phyloP scores from a whole-genome alignment of 2,113 vertebrate genomes.

The Lycocorax pyrrhopterus region DNA sequence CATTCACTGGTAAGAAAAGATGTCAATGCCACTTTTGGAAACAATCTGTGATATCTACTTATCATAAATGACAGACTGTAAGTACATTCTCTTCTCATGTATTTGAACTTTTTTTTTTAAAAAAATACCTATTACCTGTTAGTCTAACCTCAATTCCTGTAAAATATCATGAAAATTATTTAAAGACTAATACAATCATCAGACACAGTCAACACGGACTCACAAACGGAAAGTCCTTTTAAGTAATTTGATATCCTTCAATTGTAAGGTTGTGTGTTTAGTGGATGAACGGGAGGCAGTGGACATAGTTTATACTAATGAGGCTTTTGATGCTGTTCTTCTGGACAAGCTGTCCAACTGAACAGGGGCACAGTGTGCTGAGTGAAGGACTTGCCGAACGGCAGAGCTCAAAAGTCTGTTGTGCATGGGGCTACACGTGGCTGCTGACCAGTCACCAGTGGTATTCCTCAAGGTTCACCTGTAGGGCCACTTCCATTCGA shows the following conservation, averaged over 20 bases:
- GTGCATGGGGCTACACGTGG: background rate
- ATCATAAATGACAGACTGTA: background rate
- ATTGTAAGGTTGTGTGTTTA: rapidly evolving
- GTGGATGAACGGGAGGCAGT: background rate
- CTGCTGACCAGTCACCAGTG: background rate
- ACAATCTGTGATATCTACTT: background rate
- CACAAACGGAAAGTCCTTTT: background rate
- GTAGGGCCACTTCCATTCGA: background rate
- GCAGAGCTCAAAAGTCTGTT: background rate
- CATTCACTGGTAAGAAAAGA: background rate
- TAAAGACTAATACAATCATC: background rate
- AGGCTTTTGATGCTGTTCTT: background rate
- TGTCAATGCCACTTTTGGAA: background rate
- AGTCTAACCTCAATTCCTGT: background rate
- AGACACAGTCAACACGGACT: background rate
- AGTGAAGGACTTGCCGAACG: background rate
- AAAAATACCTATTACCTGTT: background rate
- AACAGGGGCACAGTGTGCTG: rapidly evolving
- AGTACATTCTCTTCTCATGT: background rate
- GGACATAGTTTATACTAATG: background rate
- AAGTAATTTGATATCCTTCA: background rate
- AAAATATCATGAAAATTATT: background rate
- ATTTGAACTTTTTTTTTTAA: background rate
- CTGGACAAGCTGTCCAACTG: background rate
- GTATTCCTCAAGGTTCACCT: background rate